These are phyloP conservation scores for Theocolax elegans DNA, from an alignment of 1,140 invertebrate genomes.

Conservation along the genomic window DNA sequence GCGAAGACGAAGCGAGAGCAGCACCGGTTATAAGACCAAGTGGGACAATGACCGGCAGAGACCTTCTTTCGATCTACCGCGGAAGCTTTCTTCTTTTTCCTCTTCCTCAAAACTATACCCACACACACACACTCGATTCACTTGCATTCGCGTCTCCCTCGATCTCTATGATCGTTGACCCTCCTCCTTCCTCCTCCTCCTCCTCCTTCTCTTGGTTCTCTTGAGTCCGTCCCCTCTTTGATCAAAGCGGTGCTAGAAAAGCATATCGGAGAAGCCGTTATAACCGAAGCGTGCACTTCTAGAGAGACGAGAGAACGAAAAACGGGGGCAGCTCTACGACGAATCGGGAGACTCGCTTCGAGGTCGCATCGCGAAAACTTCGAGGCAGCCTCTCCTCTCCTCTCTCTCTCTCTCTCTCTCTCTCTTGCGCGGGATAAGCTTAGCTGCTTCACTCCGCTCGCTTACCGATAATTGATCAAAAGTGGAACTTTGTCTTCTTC, in stretches of 20 bases:
- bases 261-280: conserved; percentile 19
- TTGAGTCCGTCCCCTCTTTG: not conserved
- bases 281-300: not conserved
- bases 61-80: conserved; percentile 62
- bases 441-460: not conserved
- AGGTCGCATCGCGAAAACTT: not conserved
- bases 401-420: not conserved
- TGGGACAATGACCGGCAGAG: conserved; percentile 67
- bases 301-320: too few species aligned
- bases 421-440: too few species aligned
- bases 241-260: conserved; percentile 35
- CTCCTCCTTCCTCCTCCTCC: not conserved
- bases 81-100: conserved; percentile 35
- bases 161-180: too few species aligned
- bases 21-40: too few species aligned
- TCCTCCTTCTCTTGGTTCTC: not conserved
- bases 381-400: not conserved
- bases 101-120: conserved; percentile 17
- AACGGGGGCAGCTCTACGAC: conserved; percentile 41
- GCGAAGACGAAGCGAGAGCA: too few species aligned
- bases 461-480: conserved; percentile 23
- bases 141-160: conserved; percentile 27
- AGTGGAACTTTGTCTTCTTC: conserved; percentile 26
- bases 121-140: conserved; percentile 33
- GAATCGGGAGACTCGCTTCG: conserved; percentile 23